These are phyloP conservation scores for Synchiropus splendidus DNA, from an alignment of 2,113 vertebrate genomes.

Conservation along the genomic window DNA sequence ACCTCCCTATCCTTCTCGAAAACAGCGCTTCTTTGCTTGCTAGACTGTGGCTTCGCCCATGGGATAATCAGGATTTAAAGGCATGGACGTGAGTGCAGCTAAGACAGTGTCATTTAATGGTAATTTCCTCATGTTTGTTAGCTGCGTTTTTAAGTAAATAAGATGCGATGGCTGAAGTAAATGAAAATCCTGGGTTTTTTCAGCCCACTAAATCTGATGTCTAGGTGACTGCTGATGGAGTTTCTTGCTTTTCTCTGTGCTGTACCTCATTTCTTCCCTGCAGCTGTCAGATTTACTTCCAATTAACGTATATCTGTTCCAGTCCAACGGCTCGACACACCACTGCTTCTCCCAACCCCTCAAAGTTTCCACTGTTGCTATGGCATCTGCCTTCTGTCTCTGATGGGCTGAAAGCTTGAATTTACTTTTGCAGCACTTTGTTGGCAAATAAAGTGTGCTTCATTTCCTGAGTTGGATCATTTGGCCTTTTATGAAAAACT, in stretches of 20 bases:
- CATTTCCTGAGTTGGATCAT: conserved; percentile 11
- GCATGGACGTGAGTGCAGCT: too few relatives aligned
- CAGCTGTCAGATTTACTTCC: conserved; percentile 72
- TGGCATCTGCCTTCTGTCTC: conserved; percentile 37
- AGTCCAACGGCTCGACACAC: conserved; percentile 55
- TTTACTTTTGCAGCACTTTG: conserved; percentile 20
- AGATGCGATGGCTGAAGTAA: conserved; percentile 29
- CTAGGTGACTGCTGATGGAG: conserved; percentile 41
- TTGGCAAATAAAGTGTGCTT: conserved; percentile 21
- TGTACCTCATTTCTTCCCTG: conserved; percentile 43
- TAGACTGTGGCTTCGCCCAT: too few relatives aligned
- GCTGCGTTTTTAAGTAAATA: conserved; percentile 13
- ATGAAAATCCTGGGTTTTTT: conserved; percentile 39
- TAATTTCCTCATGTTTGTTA: neutral
- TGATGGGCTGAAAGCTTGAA: conserved; percentile 17
- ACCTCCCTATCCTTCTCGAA: too few relatives aligned
- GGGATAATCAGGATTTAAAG: too few relatives aligned
- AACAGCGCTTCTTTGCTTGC: too few relatives aligned
- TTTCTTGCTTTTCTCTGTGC: conserved; percentile 11
- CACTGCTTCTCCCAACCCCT: conserved; percentile 44
- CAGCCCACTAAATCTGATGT: conserved; percentile 44
- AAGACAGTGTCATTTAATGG: too few relatives aligned
- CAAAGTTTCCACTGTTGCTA: conserved; percentile 57
- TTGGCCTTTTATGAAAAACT: too few relatives aligned
- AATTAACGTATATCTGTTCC: conserved; percentile 72